A percentile compares a stretch with the other conserved stretches of the same genome.
phyloP scores from a whole-genome alignment of 2,797 vertebrate genomes.

The Scolopax bukidnonensis region DNA sequence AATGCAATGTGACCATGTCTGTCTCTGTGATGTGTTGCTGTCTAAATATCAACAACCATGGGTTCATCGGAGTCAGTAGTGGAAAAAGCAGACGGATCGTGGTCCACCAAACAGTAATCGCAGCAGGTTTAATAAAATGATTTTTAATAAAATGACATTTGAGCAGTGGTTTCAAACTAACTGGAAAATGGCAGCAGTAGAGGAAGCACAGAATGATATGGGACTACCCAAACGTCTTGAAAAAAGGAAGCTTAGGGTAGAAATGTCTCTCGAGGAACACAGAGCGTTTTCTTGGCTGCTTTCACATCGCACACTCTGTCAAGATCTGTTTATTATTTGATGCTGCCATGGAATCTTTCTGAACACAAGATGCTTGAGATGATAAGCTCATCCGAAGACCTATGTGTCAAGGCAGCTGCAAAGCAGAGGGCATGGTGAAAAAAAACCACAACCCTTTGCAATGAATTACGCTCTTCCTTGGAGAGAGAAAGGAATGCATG shows the following conservation, averaged over 20 bases:
- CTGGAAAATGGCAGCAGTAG: too few relatives aligned
- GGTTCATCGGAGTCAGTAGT: not conserved
- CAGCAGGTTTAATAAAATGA: not conserved
- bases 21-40: not conserved
- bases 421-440: not conserved
- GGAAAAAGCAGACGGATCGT: fast-evolving
- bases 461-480: not conserved
- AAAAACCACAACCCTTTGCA: not conserved
- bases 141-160: not conserved
- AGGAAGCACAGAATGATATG: not conserved
- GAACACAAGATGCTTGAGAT: not conserved
- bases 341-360: constrained; percentile 36
- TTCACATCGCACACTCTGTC: not conserved
- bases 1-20: too few relatives aligned
- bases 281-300: not conserved
- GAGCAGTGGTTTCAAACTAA: not conserved
- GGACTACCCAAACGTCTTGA: too few relatives aligned
- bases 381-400: constrained; percentile 39
- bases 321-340: constrained; percentile 1
- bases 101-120: not conserved
- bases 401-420: constrained; percentile 4
- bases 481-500: constrained; percentile 14
- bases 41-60: not conserved
- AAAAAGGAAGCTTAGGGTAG: not conserved
- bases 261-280: not conserved